Conservation (phyloP, 2,888 invertebrate genomes). For the Andrena trimmerana region DNA sequence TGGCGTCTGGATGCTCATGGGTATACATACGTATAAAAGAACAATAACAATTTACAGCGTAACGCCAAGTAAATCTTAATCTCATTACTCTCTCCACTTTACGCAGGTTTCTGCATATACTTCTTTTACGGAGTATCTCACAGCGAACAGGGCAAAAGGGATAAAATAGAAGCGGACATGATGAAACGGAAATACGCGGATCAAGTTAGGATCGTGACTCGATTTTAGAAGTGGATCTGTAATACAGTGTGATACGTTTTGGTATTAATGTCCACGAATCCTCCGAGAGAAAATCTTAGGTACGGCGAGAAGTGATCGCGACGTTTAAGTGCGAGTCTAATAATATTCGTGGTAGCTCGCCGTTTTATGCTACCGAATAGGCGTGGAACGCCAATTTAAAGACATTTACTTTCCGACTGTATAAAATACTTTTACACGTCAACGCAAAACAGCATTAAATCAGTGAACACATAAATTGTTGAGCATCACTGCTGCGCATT, state of each 20-base stretch:
- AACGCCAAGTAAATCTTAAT: conserved; percentile 64
- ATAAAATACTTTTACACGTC: conserved; percentile 21
- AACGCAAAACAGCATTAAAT: conserved; percentile 9
- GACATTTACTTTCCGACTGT: conserved; percentile 21
- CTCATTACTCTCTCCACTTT: conserved; percentile 87
- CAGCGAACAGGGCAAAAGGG: conserved; percentile 88
- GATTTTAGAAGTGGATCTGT: conserved; percentile 50
- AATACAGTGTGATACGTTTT: conserved; percentile 44
- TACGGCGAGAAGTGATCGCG: conserved; percentile 31
- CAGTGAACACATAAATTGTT: conserved; percentile 4
- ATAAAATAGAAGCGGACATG: conserved; percentile 72
- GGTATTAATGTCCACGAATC: conserved; percentile 30
- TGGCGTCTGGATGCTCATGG: conserved; percentile 93
- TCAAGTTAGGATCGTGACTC: conserved; percentile 70
- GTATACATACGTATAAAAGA: conserved; percentile 84
- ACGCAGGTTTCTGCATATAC: conserved; percentile 93
- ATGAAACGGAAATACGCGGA: conserved; percentile 72
- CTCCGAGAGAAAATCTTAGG: conserved; percentile 9
- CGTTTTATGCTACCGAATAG: neutral
- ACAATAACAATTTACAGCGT: neutral
- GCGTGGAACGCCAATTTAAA: neutral
- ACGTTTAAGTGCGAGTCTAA: conserved; percentile 10
- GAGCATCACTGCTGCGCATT: conserved; percentile 11
- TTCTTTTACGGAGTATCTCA: conserved; percentile 93
- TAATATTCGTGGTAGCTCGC: neutral